Evolutionary conservation across 2,888 invertebrate genomes (phyloP), one percentile per base, ranked within the genome.

Genomic region (Caenorhabditis japonica): DNA sequence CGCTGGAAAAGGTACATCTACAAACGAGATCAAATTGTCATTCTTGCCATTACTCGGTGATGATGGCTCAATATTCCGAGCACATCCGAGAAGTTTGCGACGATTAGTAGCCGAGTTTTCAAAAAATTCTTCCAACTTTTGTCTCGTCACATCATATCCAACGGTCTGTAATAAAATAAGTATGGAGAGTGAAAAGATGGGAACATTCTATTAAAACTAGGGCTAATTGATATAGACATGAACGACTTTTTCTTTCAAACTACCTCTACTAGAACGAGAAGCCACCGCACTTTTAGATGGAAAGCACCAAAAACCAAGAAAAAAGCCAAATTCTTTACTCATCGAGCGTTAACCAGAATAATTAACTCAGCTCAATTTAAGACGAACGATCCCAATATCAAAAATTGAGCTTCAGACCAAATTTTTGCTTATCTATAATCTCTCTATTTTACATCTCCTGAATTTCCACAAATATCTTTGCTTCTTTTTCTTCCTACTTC

Each of bases 111-210:
- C 21, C 2, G 58, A 58, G 36, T 44, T 43, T 30, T 68, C 56
- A 23, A 68, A 44, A n/a, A 43, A 58, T 5, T 68, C 66, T n/a
- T 68, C 58, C 21, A 68, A 17, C 23, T 68, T 68, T 36, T 49
- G 51, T 8, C 17, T 21, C 2, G 66, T 68, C 13, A 44, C 51
- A 5, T 68, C 66, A 23, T 68, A 68, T 8, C 66, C 66, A 15
- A 68, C 47, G 51, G 58, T 38, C 64, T 64, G 62, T 19, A 61
- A 36, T n/a, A 34, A 7, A 23, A 41, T 7, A 3, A 46, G 3
- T 4, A 10, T 43, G 17, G 4, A 12, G 4, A 19, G 21, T 4
- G 15, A 43, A 4, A n/a, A 19, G 23, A 12, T 43, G 23, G 19
- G 43, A 43, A 43, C 7, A 4, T 4, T 38, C 4, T 12, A 38